phyloP scores from a whole-genome alignment of 1,140 invertebrate species.

The Atopsyche davidsoni region DNA sequence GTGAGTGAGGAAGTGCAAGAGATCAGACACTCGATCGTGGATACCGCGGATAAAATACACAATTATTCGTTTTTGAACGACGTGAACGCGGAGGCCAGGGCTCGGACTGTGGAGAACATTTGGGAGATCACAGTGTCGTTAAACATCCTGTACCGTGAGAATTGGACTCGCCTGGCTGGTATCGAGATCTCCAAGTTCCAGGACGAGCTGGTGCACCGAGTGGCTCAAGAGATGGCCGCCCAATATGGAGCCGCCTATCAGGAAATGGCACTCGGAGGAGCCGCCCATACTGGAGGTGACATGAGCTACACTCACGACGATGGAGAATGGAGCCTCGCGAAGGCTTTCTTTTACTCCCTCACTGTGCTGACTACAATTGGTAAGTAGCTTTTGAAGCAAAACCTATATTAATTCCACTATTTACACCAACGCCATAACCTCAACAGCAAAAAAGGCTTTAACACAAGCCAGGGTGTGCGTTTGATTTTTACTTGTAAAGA shows the following conservation, averaged over 20 bases:
- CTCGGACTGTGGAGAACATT: constrained; percentile 77
- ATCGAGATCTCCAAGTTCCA: constrained; percentile 56
- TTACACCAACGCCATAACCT: too few relatives aligned
- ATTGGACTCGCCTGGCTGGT: constrained; percentile 73
- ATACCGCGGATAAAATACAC: constrained; percentile 39
- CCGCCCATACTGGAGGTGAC: constrained; percentile 33
- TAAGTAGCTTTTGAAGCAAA: constrained; percentile 52
- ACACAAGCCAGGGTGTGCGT: too few relatives aligned
- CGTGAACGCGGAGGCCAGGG: constrained; percentile 55
- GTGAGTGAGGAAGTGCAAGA: not conserved
- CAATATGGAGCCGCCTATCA: constrained; percentile 47
- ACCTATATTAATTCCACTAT: too few relatives aligned
- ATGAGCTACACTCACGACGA: constrained; percentile 46
- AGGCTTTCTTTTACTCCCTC: constrained; percentile 91
- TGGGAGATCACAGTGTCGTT: constrained; percentile 93
- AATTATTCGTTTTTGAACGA: constrained; percentile 45
- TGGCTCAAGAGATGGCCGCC: constrained; percentile 65
- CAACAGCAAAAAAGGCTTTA: too few relatives aligned
- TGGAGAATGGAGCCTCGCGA: constrained; percentile 86
- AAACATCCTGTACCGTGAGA: constrained; percentile 90
- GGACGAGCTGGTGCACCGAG: constrained; percentile 73
- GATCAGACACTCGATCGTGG: constrained; percentile 29
- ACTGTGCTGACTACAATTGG: constrained; percentile 95
- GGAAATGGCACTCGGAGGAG: constrained; percentile 47
- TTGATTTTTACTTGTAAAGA: too few relatives aligned